Base-by-base conservation (phyloP, 2,888 invertebrate genomes). In the Zygaena filipendulae region DNA sequence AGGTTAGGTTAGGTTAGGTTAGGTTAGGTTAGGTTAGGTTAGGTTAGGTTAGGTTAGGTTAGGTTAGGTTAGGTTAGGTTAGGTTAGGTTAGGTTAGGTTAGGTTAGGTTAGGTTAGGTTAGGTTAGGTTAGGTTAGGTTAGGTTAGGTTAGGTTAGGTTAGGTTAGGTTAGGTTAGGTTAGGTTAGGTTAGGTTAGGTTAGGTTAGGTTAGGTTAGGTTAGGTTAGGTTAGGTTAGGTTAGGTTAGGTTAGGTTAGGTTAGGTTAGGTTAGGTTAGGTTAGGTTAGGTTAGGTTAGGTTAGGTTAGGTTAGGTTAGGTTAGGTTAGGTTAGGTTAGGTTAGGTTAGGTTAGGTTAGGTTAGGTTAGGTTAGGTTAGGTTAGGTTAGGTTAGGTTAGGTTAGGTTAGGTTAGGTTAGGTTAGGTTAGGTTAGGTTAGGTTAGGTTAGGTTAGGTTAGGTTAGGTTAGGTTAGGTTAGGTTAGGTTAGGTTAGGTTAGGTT, bases 1-100 rank as follows among this genome's bases (percentile, higher is more conserved):
- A 27, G 30, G 45, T 43, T 46, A 40, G 40, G 45, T 38, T 32
- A 32, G 32, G 32, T 32, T 32, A 32, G 32, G 32, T 32, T 32
- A 32, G 32, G 32, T 32, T 32, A 33, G 33, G 35, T 35, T 35
- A 35, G 35, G 35, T 35, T 35, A 35, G 35, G 35, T 35, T 35
- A 31, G 35, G 35, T 35, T 35, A 35, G 35, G 31, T 35, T 35
- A 35, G 35, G 35, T 35, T 35, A 35, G 35, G 35, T 35, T 35
- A 35, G 35, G 31, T 35, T 35, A 35, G 35, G 35, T 33, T 32
- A 32, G 25, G 25, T 25, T 25, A 27, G 27, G 27, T 27, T 27
- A 27, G 27, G 32, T 32, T 32, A 32, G 32, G 32, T 32, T 38
- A 38, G 37, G 39, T 34, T 34, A 34, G 34, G 35, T 34, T 34